These are phyloP conservation scores for Cryptoblepharus egeriae DNA, from an alignment of 2,797 vertebrate species.

Conservation along the genomic window DNA sequence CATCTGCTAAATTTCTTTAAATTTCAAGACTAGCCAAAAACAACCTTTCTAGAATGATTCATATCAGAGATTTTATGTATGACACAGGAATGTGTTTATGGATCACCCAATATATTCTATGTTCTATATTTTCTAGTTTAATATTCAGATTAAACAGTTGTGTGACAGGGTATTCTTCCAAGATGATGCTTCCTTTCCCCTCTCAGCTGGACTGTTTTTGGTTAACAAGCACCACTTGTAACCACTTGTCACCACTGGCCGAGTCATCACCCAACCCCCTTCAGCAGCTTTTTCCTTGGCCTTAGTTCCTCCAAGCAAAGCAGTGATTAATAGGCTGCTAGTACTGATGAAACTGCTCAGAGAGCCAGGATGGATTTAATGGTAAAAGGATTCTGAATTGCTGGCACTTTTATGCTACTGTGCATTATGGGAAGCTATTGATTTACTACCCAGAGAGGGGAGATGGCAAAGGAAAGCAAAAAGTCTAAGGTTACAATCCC, in stretches of 20 bases:
- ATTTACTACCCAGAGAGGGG: slow-evolving; percentile 8
- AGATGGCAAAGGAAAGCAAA: slow-evolving; percentile 17
- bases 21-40: neutral
- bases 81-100: neutral
- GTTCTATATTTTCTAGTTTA: no score
- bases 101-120: neutral
- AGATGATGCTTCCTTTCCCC: neutral
- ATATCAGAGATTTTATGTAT: neutral
- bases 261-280: neutral
- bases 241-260: accelerated
- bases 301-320: neutral
- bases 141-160: accelerated
- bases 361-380: slow-evolving; percentile 18
- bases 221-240: accelerated
- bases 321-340: slow-evolving; percentile 12
- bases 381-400: slow-evolving; percentile 26
- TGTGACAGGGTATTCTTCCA: neutral
- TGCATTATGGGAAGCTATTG: neutral
- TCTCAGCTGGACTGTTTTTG: neutral
- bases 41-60: neutral
- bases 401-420: neutral
- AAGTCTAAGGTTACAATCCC: no score
- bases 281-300: neutral
- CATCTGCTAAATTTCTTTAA: no score
- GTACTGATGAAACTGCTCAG: slow-evolving; percentile 2